Evolutionary conservation across 2,888 invertebrate species (phyloP).

Genomic region (Trissolcus japonicus): DNA sequence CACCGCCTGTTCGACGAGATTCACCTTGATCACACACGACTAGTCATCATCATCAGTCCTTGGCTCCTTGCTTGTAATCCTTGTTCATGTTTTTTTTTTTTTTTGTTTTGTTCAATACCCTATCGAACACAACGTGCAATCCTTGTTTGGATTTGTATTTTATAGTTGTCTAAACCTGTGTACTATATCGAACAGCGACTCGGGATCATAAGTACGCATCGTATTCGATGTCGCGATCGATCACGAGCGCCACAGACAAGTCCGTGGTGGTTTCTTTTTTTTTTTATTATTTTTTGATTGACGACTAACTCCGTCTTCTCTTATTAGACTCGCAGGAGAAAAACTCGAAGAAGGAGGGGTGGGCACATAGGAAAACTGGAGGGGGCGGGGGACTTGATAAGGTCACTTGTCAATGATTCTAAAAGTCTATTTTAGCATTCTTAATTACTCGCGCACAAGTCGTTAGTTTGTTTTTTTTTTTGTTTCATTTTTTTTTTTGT

Average conservation of each 20-base stretch:
- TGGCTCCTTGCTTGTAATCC: conserved; percentile 15
- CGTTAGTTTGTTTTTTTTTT: conserved; percentile 45
- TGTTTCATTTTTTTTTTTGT: too few species aligned
- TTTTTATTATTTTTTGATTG: conserved; percentile 13
- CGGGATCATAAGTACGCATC: conserved; percentile 24
- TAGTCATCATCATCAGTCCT: conserved; percentile 21
- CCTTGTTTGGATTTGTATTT: conserved; percentile 23
- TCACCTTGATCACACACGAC: conserved; percentile 13
- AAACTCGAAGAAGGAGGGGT: conserved; percentile 18
- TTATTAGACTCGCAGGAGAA: conserved; percentile 17
- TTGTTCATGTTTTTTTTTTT: conserved; percentile 13
- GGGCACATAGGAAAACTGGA: conserved; percentile 48
- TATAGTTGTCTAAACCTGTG: conserved; percentile 24
- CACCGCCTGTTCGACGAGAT: conserved; percentile 20
- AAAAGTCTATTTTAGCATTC: conserved; percentile 59
- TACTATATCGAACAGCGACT: conserved; percentile 44
- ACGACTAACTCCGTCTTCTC: conserved; percentile 15
- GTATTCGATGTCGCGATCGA: conserved; percentile 31
- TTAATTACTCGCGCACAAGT: conserved; percentile 52
- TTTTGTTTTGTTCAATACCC: conserved; percentile 49
- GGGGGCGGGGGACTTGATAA: conserved; percentile 63
- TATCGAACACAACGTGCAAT: conserved; percentile 53
- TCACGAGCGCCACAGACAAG: conserved; percentile 18
- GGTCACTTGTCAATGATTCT: conserved; percentile 69
- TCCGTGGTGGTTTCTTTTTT: conserved; percentile 11